Conservation (phyloP, 2,888 invertebrate species). For the Chloroclysta siterata region DNA sequence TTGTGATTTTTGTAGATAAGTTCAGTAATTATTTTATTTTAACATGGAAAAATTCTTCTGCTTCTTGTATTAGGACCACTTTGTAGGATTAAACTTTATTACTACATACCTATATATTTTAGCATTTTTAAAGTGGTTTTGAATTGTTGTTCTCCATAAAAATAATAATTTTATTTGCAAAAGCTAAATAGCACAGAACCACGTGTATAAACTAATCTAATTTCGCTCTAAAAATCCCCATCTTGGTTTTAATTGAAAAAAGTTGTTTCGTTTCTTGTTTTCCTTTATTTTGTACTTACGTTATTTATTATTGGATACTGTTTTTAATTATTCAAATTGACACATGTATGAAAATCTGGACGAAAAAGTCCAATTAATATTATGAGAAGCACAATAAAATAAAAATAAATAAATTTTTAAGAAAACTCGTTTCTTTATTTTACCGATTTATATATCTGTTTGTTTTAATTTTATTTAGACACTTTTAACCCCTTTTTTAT, state of each 20-base stretch:
- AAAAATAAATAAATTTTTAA: constrained; percentile 82
- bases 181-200: not conserved
- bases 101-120: not conserved
- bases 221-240: constrained; percentile 29
- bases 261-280: constrained; percentile 53
- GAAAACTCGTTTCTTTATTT: constrained; percentile 42
- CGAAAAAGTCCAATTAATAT: constrained; percentile 68
- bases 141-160: too few relatives aligned
- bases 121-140: not conserved
- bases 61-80: not conserved
- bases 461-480: too few relatives aligned
- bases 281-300: constrained; percentile 45
- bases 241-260: constrained; percentile 16
- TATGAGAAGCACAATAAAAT: constrained; percentile 83
- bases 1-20: too few relatives aligned
- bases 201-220: not conserved
- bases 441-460: not conserved
- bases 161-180: not conserved
- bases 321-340: constrained; percentile 66
- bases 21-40: too few relatives aligned
- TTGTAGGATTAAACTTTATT: not conserved
- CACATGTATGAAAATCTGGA: constrained; percentile 71
- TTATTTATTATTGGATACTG: constrained; percentile 68
- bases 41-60: not conserved
- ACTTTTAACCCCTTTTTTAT: too few relatives aligned